These are phyloP conservation scores for Gastrophryne carolinensis DNA, from an alignment of 2,797 vertebrate species.

Conservation along the genomic window DNA sequence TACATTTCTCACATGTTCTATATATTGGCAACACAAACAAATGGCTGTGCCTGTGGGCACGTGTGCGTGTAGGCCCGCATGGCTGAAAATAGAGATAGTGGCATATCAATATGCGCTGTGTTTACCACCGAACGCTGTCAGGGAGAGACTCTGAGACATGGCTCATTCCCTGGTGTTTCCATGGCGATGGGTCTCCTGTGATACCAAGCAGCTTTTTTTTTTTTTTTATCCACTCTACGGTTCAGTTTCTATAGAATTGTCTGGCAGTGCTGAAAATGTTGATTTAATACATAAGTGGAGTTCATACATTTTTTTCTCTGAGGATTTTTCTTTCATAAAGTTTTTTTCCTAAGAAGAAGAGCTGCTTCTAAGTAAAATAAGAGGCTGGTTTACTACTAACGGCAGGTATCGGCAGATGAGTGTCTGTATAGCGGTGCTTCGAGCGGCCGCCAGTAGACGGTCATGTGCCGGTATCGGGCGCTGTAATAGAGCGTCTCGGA, in stretches of 20 bases:
- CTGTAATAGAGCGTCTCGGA: too few species aligned
- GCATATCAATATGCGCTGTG: background rate
- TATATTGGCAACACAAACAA: too few species aligned
- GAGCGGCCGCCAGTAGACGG: background rate
- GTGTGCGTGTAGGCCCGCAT: background rate
- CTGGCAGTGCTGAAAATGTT: background rate
- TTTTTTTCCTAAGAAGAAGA: too few species aligned
- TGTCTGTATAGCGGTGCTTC: background rate
- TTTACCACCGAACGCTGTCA: background rate
- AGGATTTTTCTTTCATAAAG: too few species aligned
- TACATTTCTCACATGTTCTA: too few species aligned
- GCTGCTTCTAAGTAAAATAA: too few species aligned
- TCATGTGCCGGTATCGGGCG: too few species aligned
- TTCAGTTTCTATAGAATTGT: background rate
- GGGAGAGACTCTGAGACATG: background rate
- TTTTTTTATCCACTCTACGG: background rate
- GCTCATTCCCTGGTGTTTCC: slow-evolving; percentile 22
- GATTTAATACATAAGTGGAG: background rate
- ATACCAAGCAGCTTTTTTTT: background rate
- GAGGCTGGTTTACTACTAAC: too few species aligned
- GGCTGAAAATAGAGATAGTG: background rate
- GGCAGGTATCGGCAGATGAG: too few species aligned
- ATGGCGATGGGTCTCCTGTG: slow-evolving; percentile 18
- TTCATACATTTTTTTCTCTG: background rate
- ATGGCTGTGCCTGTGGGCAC: background rate